Evolutionary conservation across 2,113 vertebrate genomes (phyloP).

Genomic region (Brevimyrus niger): DNA sequence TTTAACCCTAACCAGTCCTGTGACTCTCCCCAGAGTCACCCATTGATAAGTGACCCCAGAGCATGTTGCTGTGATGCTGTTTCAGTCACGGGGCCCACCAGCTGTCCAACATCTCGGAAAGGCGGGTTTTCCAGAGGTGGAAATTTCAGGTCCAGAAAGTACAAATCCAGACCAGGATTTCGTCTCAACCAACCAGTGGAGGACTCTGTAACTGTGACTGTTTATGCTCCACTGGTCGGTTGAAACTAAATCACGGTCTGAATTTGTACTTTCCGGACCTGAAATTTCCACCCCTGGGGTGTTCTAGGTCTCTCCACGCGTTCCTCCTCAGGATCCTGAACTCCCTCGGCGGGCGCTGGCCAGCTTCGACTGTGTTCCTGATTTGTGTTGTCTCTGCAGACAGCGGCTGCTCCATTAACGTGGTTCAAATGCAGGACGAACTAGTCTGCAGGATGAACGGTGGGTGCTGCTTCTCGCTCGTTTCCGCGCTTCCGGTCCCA

Average conservation of each 20-base stretch:
- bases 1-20: not conserved
- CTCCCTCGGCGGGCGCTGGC: not conserved
- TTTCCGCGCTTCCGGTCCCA: not conserved
- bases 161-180: too few species aligned
- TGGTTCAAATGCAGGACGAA: not conserved
- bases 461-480: not conserved
- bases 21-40: not conserved
- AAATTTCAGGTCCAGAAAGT: too few species aligned
- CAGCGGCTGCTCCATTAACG: not conserved
- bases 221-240: too few species aligned
- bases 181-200: too few species aligned
- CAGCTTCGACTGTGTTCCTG: not conserved
- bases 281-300: too few species aligned
- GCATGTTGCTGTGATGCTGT: not conserved
- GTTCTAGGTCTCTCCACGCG: not conserved
- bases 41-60: not conserved
- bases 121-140: not conserved
- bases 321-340: not conserved
- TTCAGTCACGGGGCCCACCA: not conserved
- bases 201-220: too few species aligned
- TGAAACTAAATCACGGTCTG: too few species aligned
- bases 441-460: not conserved
- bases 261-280: too few species aligned
- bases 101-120: not conserved
- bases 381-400: not conserved